A percentile compares a stretch with the other conserved stretches of the same genome.
Evolutionary conservation across 2,797 vertebrate genomes (phyloP).

Genomic region (Rhabdomys pumilio): DNA sequence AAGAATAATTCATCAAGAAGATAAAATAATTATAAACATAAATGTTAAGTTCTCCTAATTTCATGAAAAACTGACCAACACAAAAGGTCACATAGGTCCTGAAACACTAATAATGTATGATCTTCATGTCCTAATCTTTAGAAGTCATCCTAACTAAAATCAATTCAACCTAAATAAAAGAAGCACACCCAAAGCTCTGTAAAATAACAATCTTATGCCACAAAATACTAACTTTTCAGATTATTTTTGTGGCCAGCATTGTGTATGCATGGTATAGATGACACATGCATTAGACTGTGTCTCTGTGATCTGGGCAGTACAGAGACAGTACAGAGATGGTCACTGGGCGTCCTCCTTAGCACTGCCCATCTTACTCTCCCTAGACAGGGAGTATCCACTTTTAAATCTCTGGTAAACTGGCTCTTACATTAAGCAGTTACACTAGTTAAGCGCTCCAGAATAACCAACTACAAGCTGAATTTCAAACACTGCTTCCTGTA

Average conservation of each 20-base stretch:
- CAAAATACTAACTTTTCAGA: neutral
- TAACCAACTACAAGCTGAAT: constrained; percentile 88
- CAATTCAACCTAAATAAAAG: constrained; percentile 50
- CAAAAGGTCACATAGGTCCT: neutral
- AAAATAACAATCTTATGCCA: neutral
- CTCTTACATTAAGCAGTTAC: constrained; percentile 82
- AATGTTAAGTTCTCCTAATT: neutral
- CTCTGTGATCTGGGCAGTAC: neutral
- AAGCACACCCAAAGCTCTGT: neutral
- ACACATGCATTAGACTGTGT: no score
- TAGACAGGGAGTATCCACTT: neutral
- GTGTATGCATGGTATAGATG: neutral
- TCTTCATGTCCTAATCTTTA: neutral
- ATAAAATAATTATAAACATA: neutral
- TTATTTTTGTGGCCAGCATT: neutral
- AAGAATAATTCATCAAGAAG: neutral
- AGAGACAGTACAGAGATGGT: neutral
- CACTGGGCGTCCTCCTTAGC: neutral
- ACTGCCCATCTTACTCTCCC: no score
- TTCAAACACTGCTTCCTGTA: constrained; percentile 90
- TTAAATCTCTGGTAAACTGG: constrained; percentile 54
- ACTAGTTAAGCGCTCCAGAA: constrained; percentile 86
- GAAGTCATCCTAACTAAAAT: neutral
- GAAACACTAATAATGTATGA: neutral
- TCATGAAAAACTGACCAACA: neutral